Base-by-base conservation (phyloP, 2,888 invertebrate species). In the Oxyteleia sp. region DNA sequence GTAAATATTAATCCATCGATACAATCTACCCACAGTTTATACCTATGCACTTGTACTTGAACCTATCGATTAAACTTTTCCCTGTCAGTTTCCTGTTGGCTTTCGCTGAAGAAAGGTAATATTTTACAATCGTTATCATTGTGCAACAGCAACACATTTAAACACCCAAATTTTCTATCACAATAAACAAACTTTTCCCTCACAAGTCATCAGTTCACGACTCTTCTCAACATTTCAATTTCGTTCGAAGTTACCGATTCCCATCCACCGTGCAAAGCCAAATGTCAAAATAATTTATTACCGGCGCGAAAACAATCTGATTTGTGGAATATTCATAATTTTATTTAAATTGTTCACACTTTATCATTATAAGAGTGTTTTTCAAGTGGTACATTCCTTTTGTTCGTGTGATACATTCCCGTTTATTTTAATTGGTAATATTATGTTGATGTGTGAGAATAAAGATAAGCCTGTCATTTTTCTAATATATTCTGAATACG, bases 391-490 rank as follows among this genome's bases (percentile, higher is more conserved):
- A n/a, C n/a, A n/a, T n/a, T n/a, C 3, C 29, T 53, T 53, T 29
- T 5, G 26, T 35, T 57, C 16, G 1, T 38, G 38, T 47, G 57
- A 57, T 47, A 57, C 20, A 57, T 35, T 47, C 38, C 16, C 26
- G 35, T 59, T 59, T n/a, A 26, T 55, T 57, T 20, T 11, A 57
- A 47, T 57, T 4, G 23, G 15, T 13, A 18, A 49, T 64, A 23
- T 64, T 64, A 64, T 35, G 47, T 49, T 49, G 35, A 49, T 49
- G 59, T 10, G 59, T n/a, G 16, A 47, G 63, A 57, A 57, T 64
- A 66, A 47, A 57, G 57, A 66, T 41, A 20, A 55, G 38, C 26
- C 55, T 57, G 75, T 66, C 75, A 66, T 66, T 75, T 75, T 75
- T 75, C 47, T 57, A 57, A 75, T 57, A 57, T 66, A 66, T 57